These are phyloP conservation scores for Drosophila biarmipes DNA, from an alignment of 1,140 invertebrate genomes.

Conservation along the genomic window DNA sequence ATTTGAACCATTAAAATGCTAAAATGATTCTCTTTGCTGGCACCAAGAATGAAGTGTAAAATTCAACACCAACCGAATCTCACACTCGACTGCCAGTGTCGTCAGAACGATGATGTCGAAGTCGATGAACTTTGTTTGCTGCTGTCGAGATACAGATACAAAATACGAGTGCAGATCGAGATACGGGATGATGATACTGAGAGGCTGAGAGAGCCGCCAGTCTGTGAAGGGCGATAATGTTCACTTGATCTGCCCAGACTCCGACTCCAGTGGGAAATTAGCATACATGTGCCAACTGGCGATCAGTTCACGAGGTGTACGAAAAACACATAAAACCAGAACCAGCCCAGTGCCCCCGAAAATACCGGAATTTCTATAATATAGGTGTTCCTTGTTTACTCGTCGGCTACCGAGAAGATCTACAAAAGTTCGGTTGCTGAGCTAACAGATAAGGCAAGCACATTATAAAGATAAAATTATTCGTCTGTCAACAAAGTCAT, in stretches of 20 bases:
- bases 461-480: not conserved
- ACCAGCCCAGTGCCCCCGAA: constrained; percentile 16
- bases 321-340: constrained; percentile 1
- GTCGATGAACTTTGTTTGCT: constrained; percentile 67
- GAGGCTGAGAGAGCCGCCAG: constrained; percentile 8
- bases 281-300: constrained; percentile 61
- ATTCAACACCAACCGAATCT: constrained; percentile 56
- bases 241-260: constrained; percentile 40
- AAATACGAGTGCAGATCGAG: constrained; percentile 6
- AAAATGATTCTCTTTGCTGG: constrained; percentile 21
- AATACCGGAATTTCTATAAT: constrained; percentile 36
- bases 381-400: constrained; percentile 33
- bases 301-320: constrained; percentile 1
- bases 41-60: constrained; percentile 47
- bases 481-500: not conserved
- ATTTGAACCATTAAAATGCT: constrained; percentile 53
- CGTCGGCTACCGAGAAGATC: constrained; percentile 13
- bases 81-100: constrained; percentile 48
- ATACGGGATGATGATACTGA: constrained; percentile 5
- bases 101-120: constrained; percentile 57
- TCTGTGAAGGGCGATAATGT: constrained; percentile 38
- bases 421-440: not conserved
- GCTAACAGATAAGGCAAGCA: not conserved
- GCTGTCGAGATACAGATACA: constrained; percentile 23
- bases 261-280: constrained; percentile 51